A percentile compares a stretch with the other conserved stretches of the same genome.
These are phyloP conservation scores for Paracanthobrama guichenoti DNA, from an alignment of 2,113 vertebrate genomes.

Conservation along the genomic window DNA sequence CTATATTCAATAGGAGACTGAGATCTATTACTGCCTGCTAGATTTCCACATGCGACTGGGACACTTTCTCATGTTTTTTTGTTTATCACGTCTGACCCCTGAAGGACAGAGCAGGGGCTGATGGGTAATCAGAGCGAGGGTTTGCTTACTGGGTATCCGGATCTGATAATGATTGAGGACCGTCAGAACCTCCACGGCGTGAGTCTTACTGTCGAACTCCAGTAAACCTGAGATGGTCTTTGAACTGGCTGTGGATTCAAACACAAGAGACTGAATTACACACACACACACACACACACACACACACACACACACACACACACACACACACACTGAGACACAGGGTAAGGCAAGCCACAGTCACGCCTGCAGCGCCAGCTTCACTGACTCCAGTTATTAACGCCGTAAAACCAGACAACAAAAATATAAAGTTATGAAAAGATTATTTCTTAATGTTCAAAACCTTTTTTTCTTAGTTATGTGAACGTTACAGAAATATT, in stretches of 20 bases:
- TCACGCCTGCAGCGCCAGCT: neutral
- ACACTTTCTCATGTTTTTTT: no score
- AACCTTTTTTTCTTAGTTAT: no score
- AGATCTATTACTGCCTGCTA: neutral
- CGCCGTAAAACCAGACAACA: no score
- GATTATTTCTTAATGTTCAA: no score
- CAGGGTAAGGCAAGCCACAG: no score
- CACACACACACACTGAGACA: no score
- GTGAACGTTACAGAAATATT: no score
- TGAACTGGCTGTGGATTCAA: conserved; percentile 80
- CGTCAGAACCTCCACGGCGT: conserved; percentile 94
- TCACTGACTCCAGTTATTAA: neutral
- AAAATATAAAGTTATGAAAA: no score
- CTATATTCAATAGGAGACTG: neutral
- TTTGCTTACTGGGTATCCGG: conserved; percentile 90
- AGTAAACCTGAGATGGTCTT: conserved; percentile 94
- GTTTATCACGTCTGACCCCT: no score
- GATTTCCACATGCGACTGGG: no score
- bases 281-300: no score
- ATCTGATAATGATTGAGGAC: conserved; percentile 98
- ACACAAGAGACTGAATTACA: neutral
- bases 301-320: no score
- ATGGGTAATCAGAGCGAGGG: neutral
- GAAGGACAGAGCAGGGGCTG: neutral
- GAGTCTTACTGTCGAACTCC: conserved; percentile 95